Base-by-base conservation (phyloP, 2,113 vertebrate species). In the Hydropotes inermis region DNA sequence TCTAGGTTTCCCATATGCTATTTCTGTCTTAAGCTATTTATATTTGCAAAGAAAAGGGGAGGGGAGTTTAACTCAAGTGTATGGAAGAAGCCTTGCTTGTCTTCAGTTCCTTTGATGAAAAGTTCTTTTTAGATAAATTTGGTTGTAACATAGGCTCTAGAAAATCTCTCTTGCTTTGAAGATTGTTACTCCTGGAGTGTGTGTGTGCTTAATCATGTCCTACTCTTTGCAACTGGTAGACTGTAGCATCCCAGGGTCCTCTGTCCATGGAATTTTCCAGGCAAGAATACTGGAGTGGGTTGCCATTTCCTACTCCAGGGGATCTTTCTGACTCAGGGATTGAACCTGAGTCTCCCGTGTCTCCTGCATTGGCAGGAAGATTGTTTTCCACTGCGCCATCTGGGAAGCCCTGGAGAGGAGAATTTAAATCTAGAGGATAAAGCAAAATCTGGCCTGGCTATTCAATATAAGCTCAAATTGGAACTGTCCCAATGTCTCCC, bases 21-120 rank as follows among this genome's bases (percentile, higher is more conserved):
- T 93, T 97, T 89, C 91, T 94, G 95, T 94, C 91, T 96, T 94
- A 97, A 98, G 61, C 82, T 89, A 89, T 87, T 96, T 86, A 93
- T 92, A 91, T 76, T 61, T 97, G 87, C 58, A 96, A 92, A 95
- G 70, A 52, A 93, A 96, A 93, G 43, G 12, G 50, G 67, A 43
- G 0, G 33, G 19, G 39, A 0, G 21, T 82, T 95, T 83, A 64
- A 76, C 47, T 91, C 57, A 67, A 92, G 7, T 67, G 30, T 89
- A 58, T 60, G 82, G 82, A 95, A 91, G 88, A 96, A 89, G 39
- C 1, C 79, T 90, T 87, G 87, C 92, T 88, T 54, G 14, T 94
- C 64, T 91, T 88, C 54, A 88, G 27, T 90, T 85, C n/a, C 55
- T 15, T 78, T 67, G 94, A 90, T 85, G 94, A 95, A 97, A 93